Evolutionary conservation across 2,797 vertebrate species (phyloP).

Genomic region (Myripristis murdjan): DNA sequence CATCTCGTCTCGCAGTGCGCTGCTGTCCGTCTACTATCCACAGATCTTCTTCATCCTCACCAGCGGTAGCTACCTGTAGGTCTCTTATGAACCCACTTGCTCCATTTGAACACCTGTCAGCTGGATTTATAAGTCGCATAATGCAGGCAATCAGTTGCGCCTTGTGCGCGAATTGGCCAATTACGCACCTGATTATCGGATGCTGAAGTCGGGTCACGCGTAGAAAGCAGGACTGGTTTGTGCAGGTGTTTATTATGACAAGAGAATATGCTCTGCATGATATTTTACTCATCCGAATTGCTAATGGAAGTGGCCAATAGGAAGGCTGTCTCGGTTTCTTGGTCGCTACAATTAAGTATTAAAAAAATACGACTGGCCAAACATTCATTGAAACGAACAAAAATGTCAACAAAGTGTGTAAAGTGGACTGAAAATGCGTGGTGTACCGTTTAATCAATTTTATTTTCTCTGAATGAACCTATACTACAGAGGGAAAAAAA

Average conservation of each 20-base stretch:
- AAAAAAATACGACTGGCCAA: conserved; percentile 10
- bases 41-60: conserved; percentile 98
- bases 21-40: conserved; percentile 96
- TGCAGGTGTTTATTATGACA: conserved; percentile 27
- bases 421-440: conserved; percentile 19
- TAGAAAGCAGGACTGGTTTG: not conserved
- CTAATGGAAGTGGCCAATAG: too few species aligned
- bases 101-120: not conserved
- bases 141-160: not conserved
- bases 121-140: not conserved
- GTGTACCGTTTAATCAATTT: conserved; percentile 25
- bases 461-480: conserved; percentile 28
- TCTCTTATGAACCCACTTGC: conserved; percentile 54
- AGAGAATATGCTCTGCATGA: not conserved
- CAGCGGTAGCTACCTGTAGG: conserved; percentile 99
- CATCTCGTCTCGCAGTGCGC: conserved; percentile 92
- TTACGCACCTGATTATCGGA: conserved; percentile 37
- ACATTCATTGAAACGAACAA: conserved; percentile 17
- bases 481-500: conserved; percentile 24
- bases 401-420: conserved; percentile 7
- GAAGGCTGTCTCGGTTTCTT: not conserved
- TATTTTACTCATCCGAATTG: too few species aligned
- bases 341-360: not conserved
- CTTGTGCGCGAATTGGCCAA: conserved; percentile 36
- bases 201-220: not conserved